Conservation (phyloP, 2,888 invertebrate species). For the Stenurella melanura region DNA sequence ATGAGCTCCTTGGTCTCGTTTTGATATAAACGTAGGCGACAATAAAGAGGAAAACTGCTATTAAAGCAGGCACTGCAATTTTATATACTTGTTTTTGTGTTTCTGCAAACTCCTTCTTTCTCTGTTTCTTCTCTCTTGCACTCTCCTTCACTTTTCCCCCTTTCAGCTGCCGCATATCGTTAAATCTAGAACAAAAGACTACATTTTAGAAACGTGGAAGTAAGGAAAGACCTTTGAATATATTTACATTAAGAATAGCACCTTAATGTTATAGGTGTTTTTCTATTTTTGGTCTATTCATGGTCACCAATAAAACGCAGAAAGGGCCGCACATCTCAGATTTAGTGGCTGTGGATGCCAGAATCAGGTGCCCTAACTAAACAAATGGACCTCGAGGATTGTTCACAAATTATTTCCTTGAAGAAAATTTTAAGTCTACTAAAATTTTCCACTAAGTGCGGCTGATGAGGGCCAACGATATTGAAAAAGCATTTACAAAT, state of each 20-base stretch:
- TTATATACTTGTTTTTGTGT: slow-evolving; percentile 87
- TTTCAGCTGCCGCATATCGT: slow-evolving; percentile 85
- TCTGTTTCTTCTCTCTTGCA: slow-evolving; percentile 87
- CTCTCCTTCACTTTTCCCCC: slow-evolving; percentile 86
- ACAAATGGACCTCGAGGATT: no score
- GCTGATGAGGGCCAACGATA: no score
- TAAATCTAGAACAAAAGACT: slow-evolving; percentile 38
- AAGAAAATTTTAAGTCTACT: no score
- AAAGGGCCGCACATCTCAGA: no score
- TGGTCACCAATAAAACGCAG: no score
- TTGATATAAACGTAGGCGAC: slow-evolving; percentile 87
- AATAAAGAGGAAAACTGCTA: slow-evolving; percentile 82
- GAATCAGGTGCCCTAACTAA: no score
- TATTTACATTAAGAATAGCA: not conserved
- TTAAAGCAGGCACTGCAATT: slow-evolving; percentile 84
- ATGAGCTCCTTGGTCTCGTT: slow-evolving; percentile 78
- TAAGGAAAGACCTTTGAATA: not conserved
- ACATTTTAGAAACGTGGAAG: not conserved
- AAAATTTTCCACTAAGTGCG: no score
- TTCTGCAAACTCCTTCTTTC: slow-evolving; percentile 88
- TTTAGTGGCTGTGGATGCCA: no score
- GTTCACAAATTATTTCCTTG: no score
- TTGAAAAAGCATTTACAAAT: no score
- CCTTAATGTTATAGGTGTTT: not conserved
- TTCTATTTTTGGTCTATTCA: no score